Evolutionary conservation across 2,113 vertebrate genomes (phyloP).

Genomic region (Scatophagus argus): DNA sequence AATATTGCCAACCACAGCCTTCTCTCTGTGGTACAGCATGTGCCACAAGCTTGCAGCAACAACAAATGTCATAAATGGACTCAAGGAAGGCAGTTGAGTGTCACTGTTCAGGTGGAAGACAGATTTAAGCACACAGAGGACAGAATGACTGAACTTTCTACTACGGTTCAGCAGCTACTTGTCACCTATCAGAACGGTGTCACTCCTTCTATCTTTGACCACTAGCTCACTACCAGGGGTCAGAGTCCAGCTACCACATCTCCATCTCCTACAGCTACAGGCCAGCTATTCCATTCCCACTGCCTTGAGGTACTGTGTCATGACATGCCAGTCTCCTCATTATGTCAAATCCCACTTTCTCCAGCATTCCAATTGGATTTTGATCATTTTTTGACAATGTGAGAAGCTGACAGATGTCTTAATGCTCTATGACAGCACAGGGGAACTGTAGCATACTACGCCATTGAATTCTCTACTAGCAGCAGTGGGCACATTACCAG

Average conservation of each 20-base stretch:
- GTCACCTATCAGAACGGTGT: conserved; percentile 27
- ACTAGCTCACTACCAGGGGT: conserved; percentile 30
- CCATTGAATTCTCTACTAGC: not conserved
- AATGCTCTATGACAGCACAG: conserved; percentile 14
- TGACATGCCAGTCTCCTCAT: conserved; percentile 7
- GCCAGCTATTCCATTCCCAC: too few relatives aligned
- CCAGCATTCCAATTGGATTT: conserved; percentile 3
- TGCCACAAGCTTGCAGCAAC: conserved; percentile 27
- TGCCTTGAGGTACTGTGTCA: not conserved
- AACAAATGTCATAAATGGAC: conserved; percentile 25
- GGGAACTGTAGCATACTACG: not conserved
- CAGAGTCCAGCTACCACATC: conserved; percentile 12
- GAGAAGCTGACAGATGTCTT: conserved; percentile 3
- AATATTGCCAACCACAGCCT: not conserved
- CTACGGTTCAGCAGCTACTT: conserved; percentile 30
- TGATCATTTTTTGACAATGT: conserved; percentile 15
- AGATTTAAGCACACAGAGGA: conserved; percentile 21
- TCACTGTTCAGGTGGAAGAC: conserved; percentile 24
- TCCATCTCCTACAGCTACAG: conserved; percentile 7
- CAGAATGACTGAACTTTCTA: conserved; percentile 25
- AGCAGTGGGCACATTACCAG: not conserved
- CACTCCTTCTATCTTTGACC: conserved; percentile 16
- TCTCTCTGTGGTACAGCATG: conserved; percentile 24
- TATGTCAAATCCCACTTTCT: conserved; percentile 13
- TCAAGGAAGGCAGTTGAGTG: conserved; percentile 26